A percentile compares a stretch with the other conserved stretches of the same genome.
phyloP scores from a whole-genome alignment of 2,797 vertebrate genomes.

The Myotis vivesi region DNA sequence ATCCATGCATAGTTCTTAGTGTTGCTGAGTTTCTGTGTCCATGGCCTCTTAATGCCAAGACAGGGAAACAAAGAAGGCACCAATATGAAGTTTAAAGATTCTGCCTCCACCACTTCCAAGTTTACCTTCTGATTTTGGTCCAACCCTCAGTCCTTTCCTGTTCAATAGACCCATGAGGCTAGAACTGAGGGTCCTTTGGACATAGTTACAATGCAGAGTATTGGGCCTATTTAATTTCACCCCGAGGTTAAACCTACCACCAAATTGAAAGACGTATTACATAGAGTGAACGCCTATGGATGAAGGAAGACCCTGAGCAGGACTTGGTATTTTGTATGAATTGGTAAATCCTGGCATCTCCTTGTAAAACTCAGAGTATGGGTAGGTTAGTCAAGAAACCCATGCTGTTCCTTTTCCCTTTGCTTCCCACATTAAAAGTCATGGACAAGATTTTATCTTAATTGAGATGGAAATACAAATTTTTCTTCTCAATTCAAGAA shows the following conservation, averaged over 20 bases:
- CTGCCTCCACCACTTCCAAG: neutral
- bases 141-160: neutral
- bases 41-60: neutral
- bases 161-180: neutral
- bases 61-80: neutral
- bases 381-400: neutral
- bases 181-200: neutral
- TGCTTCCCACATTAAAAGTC: neutral
- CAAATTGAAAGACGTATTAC: neutral
- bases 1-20: neutral
- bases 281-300: neutral
- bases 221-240: neutral
- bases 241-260: neutral
- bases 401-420: neutral
- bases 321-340: neutral
- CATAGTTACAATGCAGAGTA: neutral
- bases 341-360: neutral
- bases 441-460: neutral
- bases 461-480: conserved; percentile 27
- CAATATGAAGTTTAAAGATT: neutral
- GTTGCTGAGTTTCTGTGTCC: neutral
- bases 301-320: neutral
- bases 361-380: neutral
- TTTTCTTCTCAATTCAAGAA: neutral
- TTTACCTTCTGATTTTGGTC: neutral